These are phyloP conservation scores for Lysandra coridon DNA, from an alignment of 2,888 invertebrate species.

Conservation along the genomic window DNA sequence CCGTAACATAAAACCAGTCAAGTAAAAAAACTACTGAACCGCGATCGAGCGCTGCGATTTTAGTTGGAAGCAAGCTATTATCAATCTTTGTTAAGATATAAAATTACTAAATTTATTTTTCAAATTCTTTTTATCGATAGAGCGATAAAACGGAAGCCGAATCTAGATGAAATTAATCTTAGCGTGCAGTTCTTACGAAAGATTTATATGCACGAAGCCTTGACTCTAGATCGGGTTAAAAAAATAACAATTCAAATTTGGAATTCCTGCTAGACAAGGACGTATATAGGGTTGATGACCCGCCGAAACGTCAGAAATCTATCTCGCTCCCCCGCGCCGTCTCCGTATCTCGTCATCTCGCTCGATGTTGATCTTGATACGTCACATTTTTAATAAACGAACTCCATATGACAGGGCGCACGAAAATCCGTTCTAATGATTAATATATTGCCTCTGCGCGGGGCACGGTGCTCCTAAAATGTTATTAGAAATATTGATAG, in stretches of 20 bases:
- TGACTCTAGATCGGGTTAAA: conserved; percentile 63
- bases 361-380: conserved; percentile 81
- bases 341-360: conserved; percentile 57
- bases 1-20: conserved; percentile 44
- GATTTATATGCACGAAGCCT: conserved; percentile 57
- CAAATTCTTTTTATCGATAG: conserved; percentile 61
- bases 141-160: conserved; percentile 70
- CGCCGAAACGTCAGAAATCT: conserved; percentile 76
- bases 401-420: conserved; percentile 77
- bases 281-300: conserved; percentile 79
- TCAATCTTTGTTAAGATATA: conserved; percentile 62
- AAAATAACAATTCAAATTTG: conserved; percentile 80
- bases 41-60: conserved; percentile 44
- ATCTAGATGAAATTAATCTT: conserved; percentile 64
- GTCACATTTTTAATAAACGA: conserved; percentile 81
- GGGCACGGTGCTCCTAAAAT: conserved; percentile 77
- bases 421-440: conserved; percentile 79
- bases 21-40: conserved; percentile 43
- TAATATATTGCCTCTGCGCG: conserved; percentile 72
- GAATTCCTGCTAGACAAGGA: conserved; percentile 80
- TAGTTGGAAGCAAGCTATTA: conserved; percentile 51
- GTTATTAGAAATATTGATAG: conserved; percentile 81
- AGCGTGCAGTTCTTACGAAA: conserved; percentile 57
- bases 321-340: conserved; percentile 59
- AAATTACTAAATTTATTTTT: conserved; percentile 61